Conservation (phyloP, 1,140 invertebrate species). For the Alviniconcha marisindica region DNA sequence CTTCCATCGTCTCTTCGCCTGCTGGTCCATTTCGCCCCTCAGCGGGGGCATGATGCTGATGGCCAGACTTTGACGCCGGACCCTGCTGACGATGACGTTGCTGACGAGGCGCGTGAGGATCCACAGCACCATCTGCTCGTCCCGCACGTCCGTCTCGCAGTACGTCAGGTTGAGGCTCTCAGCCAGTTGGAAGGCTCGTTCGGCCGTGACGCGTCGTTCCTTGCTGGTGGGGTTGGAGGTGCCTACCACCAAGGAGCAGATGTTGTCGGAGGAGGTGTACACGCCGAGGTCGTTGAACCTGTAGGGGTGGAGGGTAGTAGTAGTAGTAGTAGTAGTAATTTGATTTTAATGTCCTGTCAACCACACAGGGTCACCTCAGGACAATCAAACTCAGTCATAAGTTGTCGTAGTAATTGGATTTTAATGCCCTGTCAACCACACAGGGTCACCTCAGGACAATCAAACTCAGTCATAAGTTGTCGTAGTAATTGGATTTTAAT, state of each 20-base stretch:
- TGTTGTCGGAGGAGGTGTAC: conserved; percentile 23
- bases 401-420: no score
- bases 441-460: no score
- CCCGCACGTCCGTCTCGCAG: conserved; percentile 26
- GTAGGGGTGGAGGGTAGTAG: not conserved
- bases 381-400: no score
- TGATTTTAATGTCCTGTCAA: no score
- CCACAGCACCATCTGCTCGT: conserved; percentile 35
- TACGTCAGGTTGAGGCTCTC: conserved; percentile 24
- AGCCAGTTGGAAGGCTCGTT: conserved; percentile 34
- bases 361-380: no score
- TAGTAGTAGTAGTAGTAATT: not conserved
- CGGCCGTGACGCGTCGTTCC: not conserved
- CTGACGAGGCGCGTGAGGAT: conserved; percentile 8
- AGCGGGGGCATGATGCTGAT: conserved; percentile 28
- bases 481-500: no score
- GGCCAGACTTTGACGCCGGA: conserved; percentile 13
- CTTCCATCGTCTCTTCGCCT: not conserved
- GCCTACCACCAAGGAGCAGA: conserved; percentile 13
- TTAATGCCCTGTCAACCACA: no score
- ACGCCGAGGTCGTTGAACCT: conserved; percentile 28
- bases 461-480: no score
- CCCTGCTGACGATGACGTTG: conserved; percentile 19
- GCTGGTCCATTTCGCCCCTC: not conserved
- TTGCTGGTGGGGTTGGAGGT: not conserved